Evolutionary conservation across 2,797 vertebrate genomes (phyloP).

Genomic region (Argyrosomus regius): DNA sequence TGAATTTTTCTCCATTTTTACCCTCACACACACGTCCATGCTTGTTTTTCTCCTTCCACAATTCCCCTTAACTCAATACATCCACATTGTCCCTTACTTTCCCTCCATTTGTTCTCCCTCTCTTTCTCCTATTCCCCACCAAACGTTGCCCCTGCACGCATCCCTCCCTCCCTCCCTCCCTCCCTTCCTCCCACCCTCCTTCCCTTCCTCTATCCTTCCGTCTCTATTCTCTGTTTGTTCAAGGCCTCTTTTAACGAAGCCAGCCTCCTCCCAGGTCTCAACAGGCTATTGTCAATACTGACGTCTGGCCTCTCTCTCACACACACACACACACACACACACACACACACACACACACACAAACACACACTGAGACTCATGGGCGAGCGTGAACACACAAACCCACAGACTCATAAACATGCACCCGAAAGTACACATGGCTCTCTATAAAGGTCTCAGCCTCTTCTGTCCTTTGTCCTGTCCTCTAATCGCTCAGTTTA

Average conservation of each 20-base stretch:
- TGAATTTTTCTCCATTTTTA: slow-evolving; percentile 26
- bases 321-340: slow-evolving; percentile 27
- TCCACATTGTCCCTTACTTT: slow-evolving; percentile 20
- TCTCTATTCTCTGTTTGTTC: slow-evolving; percentile 74
- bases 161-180: slow-evolving; percentile 19
- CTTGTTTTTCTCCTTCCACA: neutral
- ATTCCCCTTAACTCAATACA: neutral
- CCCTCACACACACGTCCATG: neutral
- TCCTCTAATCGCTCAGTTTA: slow-evolving; percentile 51
- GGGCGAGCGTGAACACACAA: slow-evolving; percentile 36
- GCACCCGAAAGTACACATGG: slow-evolving; percentile 37
- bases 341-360: slow-evolving; percentile 24
- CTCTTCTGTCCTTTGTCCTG: slow-evolving; percentile 60
- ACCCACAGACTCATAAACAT: slow-evolving; percentile 47
- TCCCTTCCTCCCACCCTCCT: slow-evolving; percentile 5
- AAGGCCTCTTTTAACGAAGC: slow-evolving; percentile 74
- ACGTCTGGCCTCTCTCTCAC: slow-evolving; percentile 58
- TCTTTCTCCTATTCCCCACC: slow-evolving; percentile 5
- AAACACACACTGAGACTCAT: slow-evolving; percentile 23
- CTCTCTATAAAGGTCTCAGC: slow-evolving; percentile 47
- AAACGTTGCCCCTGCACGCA: slow-evolving; percentile 16
- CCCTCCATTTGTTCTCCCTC: slow-evolving; percentile 19
- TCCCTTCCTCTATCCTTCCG: slow-evolving; percentile 24
- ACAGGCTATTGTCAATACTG: slow-evolving; percentile 72
- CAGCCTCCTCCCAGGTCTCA: slow-evolving; percentile 73